Conservation (phyloP, 2,888 invertebrate species). For the Rhagonycha lutea region DNA sequence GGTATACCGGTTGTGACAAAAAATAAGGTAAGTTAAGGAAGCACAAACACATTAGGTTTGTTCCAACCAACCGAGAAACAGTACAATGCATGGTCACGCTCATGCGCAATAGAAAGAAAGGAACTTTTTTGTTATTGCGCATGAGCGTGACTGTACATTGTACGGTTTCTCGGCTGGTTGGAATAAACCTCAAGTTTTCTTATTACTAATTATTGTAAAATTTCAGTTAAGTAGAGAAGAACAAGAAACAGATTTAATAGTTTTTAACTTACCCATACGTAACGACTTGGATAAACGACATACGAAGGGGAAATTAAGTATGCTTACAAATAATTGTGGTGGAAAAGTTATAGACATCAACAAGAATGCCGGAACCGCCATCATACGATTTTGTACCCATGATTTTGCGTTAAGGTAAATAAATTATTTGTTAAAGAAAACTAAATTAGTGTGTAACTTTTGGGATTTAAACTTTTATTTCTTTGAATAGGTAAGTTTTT, state of each 20-base stretch:
- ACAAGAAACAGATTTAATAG: constrained; percentile 64
- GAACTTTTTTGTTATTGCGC: too few species aligned
- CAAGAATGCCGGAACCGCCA: constrained; percentile 63
- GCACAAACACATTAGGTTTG: too few species aligned
- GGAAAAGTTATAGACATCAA: constrained; percentile 70
- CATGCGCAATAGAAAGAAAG: too few species aligned
- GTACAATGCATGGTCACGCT: too few species aligned
- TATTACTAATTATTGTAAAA: not conserved
- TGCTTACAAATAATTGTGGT: constrained; percentile 79
- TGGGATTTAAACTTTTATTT: too few species aligned
- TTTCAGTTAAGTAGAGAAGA: constrained; percentile 37
- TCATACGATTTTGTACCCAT: constrained; percentile 70
- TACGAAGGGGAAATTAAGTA: constrained; percentile 66
- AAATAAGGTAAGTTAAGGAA: constrained; percentile 28
- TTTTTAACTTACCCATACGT: constrained; percentile 68
- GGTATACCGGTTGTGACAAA: constrained; percentile 54
- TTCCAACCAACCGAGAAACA: too few species aligned
- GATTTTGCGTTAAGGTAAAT: constrained; percentile 73
- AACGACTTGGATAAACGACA: constrained; percentile 60
- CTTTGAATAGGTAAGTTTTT: too few species aligned
- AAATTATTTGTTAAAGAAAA: too few species aligned
- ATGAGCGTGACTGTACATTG: too few species aligned
- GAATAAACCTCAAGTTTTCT: too few species aligned
- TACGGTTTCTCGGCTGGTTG: too few species aligned
- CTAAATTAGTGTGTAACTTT: too few species aligned